Base-by-base conservation (phyloP, 1,140 invertebrate genomes). In the Parapsyche elsis region DNA sequence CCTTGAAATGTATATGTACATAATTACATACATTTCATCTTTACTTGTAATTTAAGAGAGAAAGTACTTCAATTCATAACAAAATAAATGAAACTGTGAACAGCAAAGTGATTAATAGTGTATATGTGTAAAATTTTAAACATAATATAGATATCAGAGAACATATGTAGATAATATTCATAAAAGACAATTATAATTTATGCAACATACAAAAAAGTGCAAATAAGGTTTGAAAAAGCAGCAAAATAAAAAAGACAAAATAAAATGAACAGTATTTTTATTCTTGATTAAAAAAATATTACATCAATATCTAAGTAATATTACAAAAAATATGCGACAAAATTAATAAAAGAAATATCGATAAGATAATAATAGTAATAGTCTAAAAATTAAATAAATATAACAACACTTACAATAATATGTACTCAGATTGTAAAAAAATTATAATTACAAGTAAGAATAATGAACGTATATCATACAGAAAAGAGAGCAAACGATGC, bases 291-390 rank as follows among this genome's bases (percentile, higher is more conserved):
- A 79, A 79, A 73, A 79, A 77, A 77, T 64, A 46, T 77, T 77
- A 77, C 75, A 77, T 77, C 53, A 59, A 75, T 57, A 77, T 45
- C 59, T 77, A 84, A 82, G 84, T 85, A 81, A 75, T 76, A 74
- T 81, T 81, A 70, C 79, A 86, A 59, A 80, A 85, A 84, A 85
- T 38, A 38, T 85, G 84, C 80, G 84, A 84, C 84, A 83, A 84
- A n/a, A 75, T 81, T 83, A 49, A 84, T 84, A 71, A 45, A 44
- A 80, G 53, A 67, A 76, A 79, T 59, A 83, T 71, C n/a, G 61
- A 57, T 67, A 23, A 14, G 79, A 38, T 80, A 73, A 80, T 46
- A 82, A 44, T 30, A 64, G 16, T 53, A 53, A 53, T 53, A 53
- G 49, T 53, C 12, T 53, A 53, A 79, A 67, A 83, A 79, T 10